phyloP scores from a whole-genome alignment of 2,888 invertebrate genomes.

The Drosophila cyrtoloma region DNA sequence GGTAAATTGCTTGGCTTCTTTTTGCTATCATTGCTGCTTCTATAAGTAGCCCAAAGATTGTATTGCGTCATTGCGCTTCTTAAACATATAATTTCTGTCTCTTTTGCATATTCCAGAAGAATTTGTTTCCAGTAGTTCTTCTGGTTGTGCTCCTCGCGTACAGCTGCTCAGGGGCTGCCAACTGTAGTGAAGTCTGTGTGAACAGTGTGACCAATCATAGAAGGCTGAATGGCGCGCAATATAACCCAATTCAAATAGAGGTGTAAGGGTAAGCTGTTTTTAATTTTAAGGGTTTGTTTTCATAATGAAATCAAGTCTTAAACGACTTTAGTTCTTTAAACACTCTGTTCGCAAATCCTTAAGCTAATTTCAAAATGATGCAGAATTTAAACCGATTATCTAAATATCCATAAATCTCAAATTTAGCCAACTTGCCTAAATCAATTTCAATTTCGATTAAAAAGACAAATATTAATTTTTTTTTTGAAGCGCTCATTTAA shows the following conservation, averaged over 20 bases:
- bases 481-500: constrained; percentile 64
- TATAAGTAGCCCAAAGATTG: background rate
- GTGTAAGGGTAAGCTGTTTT: background rate
- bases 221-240: background rate
- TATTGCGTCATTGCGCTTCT: background rate
- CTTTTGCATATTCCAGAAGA: background rate
- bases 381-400: background rate
- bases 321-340: background rate
- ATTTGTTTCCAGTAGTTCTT: background rate
- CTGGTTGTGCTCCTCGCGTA: background rate
- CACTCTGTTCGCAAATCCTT: background rate
- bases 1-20: too few relatives aligned
- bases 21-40: background rate
- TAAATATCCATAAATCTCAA: too few relatives aligned
- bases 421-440: background rate
- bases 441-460: background rate
- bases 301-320: background rate
- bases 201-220: background rate
- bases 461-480: background rate
- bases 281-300: background rate
- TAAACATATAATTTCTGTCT: background rate
- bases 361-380: background rate
- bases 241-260: background rate
- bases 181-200: background rate
- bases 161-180: constrained; percentile 28